Conservation (phyloP, 2,113 vertebrate genomes). For the Gobio gobio region DNA sequence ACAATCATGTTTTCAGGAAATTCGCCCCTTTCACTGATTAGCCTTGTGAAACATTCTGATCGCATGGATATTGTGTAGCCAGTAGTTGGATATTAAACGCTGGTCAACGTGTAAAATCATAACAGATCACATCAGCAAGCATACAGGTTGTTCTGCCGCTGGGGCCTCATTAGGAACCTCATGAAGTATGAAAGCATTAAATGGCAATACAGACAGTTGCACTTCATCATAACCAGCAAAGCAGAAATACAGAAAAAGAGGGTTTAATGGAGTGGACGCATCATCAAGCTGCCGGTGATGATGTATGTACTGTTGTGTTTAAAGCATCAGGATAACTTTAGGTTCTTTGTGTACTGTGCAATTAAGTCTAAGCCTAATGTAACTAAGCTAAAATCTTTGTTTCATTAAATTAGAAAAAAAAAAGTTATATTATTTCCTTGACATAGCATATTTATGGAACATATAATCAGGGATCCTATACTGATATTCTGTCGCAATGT, state of each 20-base stretch:
- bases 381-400: background rate
- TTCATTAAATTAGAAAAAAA: too few relatives aligned
- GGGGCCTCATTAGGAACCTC: slow-evolving; percentile 48
- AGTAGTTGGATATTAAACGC: background rate
- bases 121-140: background rate
- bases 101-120: slow-evolving; percentile 18
- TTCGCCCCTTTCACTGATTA: background rate
- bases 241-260: slow-evolving; percentile 30
- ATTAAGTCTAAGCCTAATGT: background rate
- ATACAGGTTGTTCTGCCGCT: slow-evolving; percentile 11
- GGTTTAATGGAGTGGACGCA: background rate
- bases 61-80: background rate
- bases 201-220: slow-evolving; percentile 44
- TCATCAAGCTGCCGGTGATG: slow-evolving; percentile 28
- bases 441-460: background rate
- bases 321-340: background rate
- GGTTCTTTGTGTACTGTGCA: background rate
- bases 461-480: background rate
- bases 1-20: background rate
- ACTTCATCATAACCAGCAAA: slow-evolving; percentile 41
- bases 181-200: slow-evolving; percentile 41
- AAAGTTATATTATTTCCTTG: background rate
- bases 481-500: background rate
- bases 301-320: background rate
- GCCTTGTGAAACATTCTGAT: background rate